A percentile compares a stretch with the other conserved stretches of the same genome.
These are phyloP conservation scores for Orthosia incerta DNA, from an alignment of 2,888 invertebrate genomes.

Conservation along the genomic window DNA sequence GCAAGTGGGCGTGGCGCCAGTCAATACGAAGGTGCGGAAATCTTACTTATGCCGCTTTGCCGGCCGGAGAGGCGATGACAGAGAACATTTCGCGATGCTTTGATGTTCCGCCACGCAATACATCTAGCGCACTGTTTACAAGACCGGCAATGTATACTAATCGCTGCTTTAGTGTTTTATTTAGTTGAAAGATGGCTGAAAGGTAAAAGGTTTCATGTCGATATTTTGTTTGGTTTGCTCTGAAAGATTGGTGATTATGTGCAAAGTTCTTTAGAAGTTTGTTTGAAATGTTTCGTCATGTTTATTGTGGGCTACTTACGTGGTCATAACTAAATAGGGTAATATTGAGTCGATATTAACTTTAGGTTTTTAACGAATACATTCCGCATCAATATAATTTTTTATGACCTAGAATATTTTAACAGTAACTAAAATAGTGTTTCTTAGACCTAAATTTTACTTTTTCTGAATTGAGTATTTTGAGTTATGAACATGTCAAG, in stretches of 20 bases:
- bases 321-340: slow-evolving; percentile 29
- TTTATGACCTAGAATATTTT: not conserved
- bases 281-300: slow-evolving; percentile 51
- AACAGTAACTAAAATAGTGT: not conserved
- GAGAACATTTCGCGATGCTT: slow-evolving; percentile 71
- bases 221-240: slow-evolving; percentile 50
- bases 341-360: slow-evolving; percentile 4
- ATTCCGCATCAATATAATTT: not conserved
- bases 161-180: slow-evolving; percentile 67
- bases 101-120: slow-evolving; percentile 69
- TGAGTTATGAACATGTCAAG: too few relatives aligned
- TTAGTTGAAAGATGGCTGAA: slow-evolving; percentile 64
- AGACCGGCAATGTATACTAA: slow-evolving; percentile 69
- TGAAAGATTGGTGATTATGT: slow-evolving; percentile 62
- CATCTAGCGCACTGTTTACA: slow-evolving; percentile 65
- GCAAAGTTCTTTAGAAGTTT: slow-evolving; percentile 55
- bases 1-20: slow-evolving; percentile 76
- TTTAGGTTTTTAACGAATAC: not conserved
- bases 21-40: slow-evolving; percentile 77
- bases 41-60: slow-evolving; percentile 61
- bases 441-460: not conserved
- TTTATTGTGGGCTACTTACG: slow-evolving; percentile 39
- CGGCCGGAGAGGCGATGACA: slow-evolving; percentile 64
- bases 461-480: too few relatives aligned
- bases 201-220: slow-evolving; percentile 64